Base-by-base conservation (phyloP, 2,113 vertebrate species). In the Bombycilla garrulus region DNA sequence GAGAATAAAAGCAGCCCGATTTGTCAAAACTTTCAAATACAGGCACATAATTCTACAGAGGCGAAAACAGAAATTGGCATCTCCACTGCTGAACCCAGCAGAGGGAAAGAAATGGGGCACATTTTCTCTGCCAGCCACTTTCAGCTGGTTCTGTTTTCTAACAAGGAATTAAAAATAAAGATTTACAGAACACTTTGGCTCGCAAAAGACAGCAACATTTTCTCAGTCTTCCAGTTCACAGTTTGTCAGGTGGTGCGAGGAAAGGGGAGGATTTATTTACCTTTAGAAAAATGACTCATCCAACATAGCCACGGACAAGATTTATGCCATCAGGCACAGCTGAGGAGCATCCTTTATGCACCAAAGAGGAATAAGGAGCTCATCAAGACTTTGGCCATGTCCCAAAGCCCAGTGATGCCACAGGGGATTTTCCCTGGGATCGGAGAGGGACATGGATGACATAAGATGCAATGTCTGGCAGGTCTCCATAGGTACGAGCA, bases 11-110 rank as follows among this genome's bases (percentile, higher is more conserved):
- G 96, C 47, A 90, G 96, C 88, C 95, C 45, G 91, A 96, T 96
- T 95, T 97, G 96, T 98, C 96, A 95, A 81, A 97, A 96, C 95
- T 93, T 96, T 97, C 95, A 96, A 92, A 87, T 76, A 81, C 84
- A 97, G 95, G 87, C 81, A 81, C 62, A 79, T 81, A 95, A 96
- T 79, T 94, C 93, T 79, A 84, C 54, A 29, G 95, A 88, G 82
- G 93, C 14, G 2, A 94, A 96, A 97, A n/a, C 36, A 91, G 80
- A 97, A 95, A 93, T 84, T 86, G 92, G 90, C 95, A 95, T 89
- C 62, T 87, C 91, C 26, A 13, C 81, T 90, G 86, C 85, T 82
- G 83, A 94, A 60, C 45, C 58, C 79, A 2, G 58, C 64, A 23
- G 35, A 35, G 48, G 51, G 53, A 48, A 26, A 56, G 44, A 36